These are phyloP conservation scores for Lepidothrix coronata DNA, from an alignment of 2,113 vertebrate genomes.

Conservation along the genomic window DNA sequence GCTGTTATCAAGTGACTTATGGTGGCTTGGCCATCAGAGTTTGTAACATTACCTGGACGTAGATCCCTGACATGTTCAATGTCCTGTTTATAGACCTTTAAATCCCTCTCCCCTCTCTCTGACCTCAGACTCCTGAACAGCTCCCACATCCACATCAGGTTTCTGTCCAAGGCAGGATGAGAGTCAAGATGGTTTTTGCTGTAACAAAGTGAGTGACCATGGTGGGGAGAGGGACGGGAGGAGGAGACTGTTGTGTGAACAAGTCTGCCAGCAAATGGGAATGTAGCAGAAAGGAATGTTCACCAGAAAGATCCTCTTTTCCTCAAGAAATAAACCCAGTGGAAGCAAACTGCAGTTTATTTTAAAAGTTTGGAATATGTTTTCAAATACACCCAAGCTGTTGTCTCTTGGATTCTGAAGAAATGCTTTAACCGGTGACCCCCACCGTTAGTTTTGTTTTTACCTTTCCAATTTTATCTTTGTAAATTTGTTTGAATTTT, in stretches of 20 bases:
- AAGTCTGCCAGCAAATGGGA: neutral
- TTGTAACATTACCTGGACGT: neutral
- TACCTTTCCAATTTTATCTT: neutral
- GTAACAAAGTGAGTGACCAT: neutral
- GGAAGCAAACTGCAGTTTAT: neutral
- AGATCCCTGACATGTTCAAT: neutral
- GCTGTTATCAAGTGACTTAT: neutral
- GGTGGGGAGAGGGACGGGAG: neutral
- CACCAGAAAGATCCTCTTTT: neutral
- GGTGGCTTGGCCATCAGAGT: neutral
- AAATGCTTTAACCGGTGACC: neutral
- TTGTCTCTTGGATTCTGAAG: neutral
- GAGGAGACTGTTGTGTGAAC: neutral
- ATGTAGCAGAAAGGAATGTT: neutral
- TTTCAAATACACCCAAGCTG: neutral
- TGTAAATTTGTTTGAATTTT: conserved; percentile 3
- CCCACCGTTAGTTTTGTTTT: neutral
- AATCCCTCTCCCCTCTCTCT: neutral
- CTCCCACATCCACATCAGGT: neutral
- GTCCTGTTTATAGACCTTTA: neutral
- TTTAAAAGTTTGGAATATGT: neutral
- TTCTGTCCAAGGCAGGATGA: neutral
- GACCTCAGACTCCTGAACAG: neutral
- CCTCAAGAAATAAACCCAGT: neutral
- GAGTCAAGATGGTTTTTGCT: neutral